Percentiles rank a stretch among this genome's conserved stretches.
phyloP scores from a whole-genome alignment of 2,888 invertebrate genomes.

The Drosophila quinaria region DNA sequence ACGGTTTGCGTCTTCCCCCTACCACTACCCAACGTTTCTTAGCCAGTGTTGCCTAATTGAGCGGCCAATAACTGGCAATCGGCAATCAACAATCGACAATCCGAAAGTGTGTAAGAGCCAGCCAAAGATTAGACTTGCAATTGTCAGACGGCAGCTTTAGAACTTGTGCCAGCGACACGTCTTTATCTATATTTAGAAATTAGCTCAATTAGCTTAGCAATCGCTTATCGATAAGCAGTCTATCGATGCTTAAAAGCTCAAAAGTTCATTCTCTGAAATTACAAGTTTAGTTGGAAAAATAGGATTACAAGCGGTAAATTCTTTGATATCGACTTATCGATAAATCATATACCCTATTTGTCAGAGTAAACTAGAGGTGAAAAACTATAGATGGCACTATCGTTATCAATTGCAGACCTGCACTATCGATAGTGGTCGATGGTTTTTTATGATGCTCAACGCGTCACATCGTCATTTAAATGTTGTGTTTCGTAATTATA shows the following conservation, averaged over 20 bases:
- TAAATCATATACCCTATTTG: background rate
- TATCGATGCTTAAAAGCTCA: background rate
- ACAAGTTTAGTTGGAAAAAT: background rate
- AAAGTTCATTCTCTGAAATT: background rate
- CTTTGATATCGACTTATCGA: too few relatives aligned
- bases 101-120: conserved; percentile 25
- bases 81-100: conserved; percentile 5
- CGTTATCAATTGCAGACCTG: too few relatives aligned
- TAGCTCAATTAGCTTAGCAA: background rate
- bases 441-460: too few relatives aligned
- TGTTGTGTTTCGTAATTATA: too few relatives aligned
- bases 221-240: conserved; percentile 1
- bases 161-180: conserved; percentile 22
- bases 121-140: conserved; percentile 24
- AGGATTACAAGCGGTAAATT: too few relatives aligned
- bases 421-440: too few relatives aligned
- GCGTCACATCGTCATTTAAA: too few relatives aligned
- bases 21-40: conserved; percentile 11
- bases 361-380: too few relatives aligned
- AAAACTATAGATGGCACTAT: too few relatives aligned
- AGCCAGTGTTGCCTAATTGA: conserved; percentile 59
- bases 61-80: conserved; percentile 34
- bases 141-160: conserved; percentile 33
- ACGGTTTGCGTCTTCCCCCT: background rate
- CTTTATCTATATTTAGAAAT: conserved; percentile 11